A percentile compares a stretch with the other conserved stretches of the same genome.
Evolutionary conservation across 2,888 invertebrate genomes (phyloP).

Genomic region (Nephrotoma appendiculata): DNA sequence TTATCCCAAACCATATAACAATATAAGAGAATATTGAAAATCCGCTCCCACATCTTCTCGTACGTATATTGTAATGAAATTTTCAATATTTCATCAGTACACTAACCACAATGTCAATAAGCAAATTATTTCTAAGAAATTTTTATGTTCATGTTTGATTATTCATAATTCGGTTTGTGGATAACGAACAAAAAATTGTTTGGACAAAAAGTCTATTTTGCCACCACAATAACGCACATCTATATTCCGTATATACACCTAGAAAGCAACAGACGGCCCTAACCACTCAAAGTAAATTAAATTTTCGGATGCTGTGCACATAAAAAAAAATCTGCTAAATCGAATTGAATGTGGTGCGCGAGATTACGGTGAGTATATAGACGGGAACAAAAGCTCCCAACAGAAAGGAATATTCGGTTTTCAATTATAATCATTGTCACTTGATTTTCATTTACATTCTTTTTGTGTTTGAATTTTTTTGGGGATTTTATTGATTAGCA

Average conservation of each 20-base stretch:
- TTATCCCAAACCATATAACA: background rate
- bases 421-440: background rate
- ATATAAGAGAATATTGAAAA: background rate
- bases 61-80: background rate
- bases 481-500: background rate
- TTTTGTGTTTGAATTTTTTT: background rate
- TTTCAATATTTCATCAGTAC: background rate
- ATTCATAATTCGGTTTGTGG: background rate
- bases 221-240: background rate
- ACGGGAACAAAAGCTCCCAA: background rate
- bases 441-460: background rate
- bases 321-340: background rate
- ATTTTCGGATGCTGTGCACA: background rate
- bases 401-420: background rate
- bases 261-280: background rate
- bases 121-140: background rate
- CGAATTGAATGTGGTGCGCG: background rate
- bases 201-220: background rate
- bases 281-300: background rate
- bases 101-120: background rate
- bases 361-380: background rate
- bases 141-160: background rate
- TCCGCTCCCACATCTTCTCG: background rate
- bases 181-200: background rate
- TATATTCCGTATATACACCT: background rate